Base-by-base conservation (phyloP, 1,140 invertebrate species). In the Bombus superbus region DNA sequence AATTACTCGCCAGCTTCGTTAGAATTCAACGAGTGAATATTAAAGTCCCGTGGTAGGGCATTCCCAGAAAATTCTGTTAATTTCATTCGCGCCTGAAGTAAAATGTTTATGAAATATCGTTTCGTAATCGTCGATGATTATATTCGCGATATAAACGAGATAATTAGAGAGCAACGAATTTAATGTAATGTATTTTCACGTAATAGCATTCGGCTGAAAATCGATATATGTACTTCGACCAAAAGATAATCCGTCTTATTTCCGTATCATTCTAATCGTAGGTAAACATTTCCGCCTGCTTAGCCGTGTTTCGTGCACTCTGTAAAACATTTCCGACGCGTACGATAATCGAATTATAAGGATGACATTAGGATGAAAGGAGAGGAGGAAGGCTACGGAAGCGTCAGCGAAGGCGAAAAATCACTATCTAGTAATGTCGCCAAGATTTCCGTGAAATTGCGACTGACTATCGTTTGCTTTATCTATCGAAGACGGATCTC, bases 371-470 rank as follows among this genome's bases (percentile, higher is more conserved):
- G 64, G 53, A 78, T 28, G 18, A 57, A 32, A 25, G 35, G 74
- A 42, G 10, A 32, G 32, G 32, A 32, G 32, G 32, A 40, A 40
- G n/a, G 28, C 22, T 6, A n/a, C 9, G 44, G 15, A 18, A n/a
- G 32, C 18, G 13, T 75, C 22, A 42, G 47, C 2, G 18, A 38
- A n/a, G 8, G 13, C 6, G 15, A 42, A 9, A 40, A 47, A 25
- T 28, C 13, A 42, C 5, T 76, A 76, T 69, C 76, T 59, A 13
- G 1, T 28, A 32, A 57, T 42, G 25, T n/a, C 40, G 57, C 9
- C 64, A 68, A 66, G 18, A 85, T 78, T 89, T 82, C 64, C 64
- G n/a, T 18, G 64, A 76, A 85, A 64, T 76, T 82, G 73, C 73
- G 44, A 22, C 86, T 81, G 53, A 82, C 15, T 42, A 32, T 25